Conservation (phyloP, 2,888 invertebrate genomes). For the Sinodicranocentrus sp. region DNA sequence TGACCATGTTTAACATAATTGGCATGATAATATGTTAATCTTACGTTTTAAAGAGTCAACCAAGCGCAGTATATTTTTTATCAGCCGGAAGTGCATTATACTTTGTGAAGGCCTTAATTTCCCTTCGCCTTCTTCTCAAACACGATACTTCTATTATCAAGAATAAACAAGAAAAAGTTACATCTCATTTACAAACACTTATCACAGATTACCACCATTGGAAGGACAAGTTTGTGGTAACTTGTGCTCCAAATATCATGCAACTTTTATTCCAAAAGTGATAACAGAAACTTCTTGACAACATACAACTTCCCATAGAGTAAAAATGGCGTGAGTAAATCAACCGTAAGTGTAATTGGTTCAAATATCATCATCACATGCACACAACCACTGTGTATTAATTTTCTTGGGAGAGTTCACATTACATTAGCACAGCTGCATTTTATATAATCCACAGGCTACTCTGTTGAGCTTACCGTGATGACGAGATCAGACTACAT, state of each 20-base stretch:
- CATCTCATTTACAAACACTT: slow-evolving; percentile 1
- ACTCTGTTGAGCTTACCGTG: not conserved
- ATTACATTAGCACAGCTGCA: slow-evolving; percentile 2
- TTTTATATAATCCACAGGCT: not conserved
- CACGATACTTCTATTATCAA: not conserved
- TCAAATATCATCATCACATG: too few relatives aligned
- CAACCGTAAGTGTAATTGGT: too few relatives aligned
- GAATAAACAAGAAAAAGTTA: not conserved
- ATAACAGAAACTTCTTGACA: not conserved
- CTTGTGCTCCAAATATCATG: slow-evolving; percentile 15
- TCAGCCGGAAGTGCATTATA: not conserved
- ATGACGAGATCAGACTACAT: not conserved
- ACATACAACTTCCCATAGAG: not conserved
- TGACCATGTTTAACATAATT: too few relatives aligned
- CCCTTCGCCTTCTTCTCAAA: not conserved
- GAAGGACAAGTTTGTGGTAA: slow-evolving; percentile 16
- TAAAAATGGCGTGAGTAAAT: too few relatives aligned
- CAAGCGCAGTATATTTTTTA: too few relatives aligned
- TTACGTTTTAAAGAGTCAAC: too few relatives aligned
- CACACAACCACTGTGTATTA: slow-evolving; percentile 1
- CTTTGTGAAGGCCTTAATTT: not conserved
- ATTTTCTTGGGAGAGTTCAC: slow-evolving; percentile 7
- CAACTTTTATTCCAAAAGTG: slow-evolving; percentile 21
- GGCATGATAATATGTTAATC: too few relatives aligned
- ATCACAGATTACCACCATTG: not conserved